A percentile compares a stretch with the other conserved stretches of the same genome.
These are phyloP conservation scores for Pogonognathellus flavescens DNA, from an alignment of 1,140 invertebrate species.

Conservation along the genomic window DNA sequence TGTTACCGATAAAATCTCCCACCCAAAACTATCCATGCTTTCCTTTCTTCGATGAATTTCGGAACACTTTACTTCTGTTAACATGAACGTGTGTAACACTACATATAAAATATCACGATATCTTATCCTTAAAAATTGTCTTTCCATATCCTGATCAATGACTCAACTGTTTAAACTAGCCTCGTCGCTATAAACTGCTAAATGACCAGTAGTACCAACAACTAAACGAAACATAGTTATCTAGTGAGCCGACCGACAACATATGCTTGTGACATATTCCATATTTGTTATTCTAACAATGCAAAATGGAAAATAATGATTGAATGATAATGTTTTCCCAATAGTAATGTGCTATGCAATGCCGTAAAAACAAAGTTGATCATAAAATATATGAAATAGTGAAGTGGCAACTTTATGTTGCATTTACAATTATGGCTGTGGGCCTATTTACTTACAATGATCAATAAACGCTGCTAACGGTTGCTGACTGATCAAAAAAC, in stretches of 20 bases:
- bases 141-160: slow-evolving; percentile 32
- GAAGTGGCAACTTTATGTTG: slow-evolving; percentile 33
- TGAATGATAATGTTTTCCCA: background rate
- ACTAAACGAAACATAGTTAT: too few species aligned
- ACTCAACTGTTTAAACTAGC: background rate
- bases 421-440: slow-evolving; percentile 27
- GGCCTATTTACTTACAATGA: background rate
- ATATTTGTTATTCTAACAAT: background rate
- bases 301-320: slow-evolving; percentile 1
- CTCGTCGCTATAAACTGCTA: background rate
- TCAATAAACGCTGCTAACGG: slow-evolving; percentile 9
- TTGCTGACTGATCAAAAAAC: background rate
- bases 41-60: slow-evolving; percentile 54
- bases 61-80: slow-evolving; percentile 52
- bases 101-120: slow-evolving; percentile 10
- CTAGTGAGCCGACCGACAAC: slow-evolving; percentile 2
- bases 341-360: background rate
- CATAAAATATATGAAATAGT: slow-evolving; percentile 3
- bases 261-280: background rate
- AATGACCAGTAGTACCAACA: too few species aligned
- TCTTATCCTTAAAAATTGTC: slow-evolving; percentile 10
- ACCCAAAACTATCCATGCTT: background rate
- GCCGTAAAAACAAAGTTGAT: slow-evolving; percentile 12
- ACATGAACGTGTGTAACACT: slow-evolving; percentile 36
- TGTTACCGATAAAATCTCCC: background rate